Evolutionary conservation across 2,113 vertebrate genomes (phyloP).

Genomic region (Notothenia rossii): DNA sequence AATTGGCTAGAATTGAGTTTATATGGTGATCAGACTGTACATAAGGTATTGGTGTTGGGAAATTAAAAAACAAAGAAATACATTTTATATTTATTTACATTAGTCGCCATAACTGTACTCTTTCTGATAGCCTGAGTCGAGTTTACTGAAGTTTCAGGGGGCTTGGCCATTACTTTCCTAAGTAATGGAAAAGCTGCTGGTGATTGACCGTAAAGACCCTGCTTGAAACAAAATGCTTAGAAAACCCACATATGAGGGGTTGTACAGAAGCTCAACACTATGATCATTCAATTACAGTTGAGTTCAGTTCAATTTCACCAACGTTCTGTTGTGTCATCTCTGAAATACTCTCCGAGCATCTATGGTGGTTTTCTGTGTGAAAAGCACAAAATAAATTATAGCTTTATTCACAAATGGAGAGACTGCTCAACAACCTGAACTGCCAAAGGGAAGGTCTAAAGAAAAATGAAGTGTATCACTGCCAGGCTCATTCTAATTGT

Average conservation of each 20-base stretch:
- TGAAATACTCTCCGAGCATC: background rate
- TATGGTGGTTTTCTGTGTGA: conserved; percentile 7
- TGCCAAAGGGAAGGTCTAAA: conserved; percentile 25
- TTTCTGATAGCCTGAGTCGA: background rate
- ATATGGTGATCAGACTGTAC: background rate
- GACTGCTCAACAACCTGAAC: conserved; percentile 7
- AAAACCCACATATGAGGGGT: conserved; percentile 9
- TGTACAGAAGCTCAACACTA: conserved; percentile 1
- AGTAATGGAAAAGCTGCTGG: conserved; percentile 2
- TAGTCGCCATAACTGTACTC: too few relatives aligned
- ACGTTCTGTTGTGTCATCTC: background rate
- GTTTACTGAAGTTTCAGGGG: background rate
- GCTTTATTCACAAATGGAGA: conserved; percentile 17
- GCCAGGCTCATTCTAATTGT: conserved; percentile 27
- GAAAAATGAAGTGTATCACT: conserved; percentile 31
- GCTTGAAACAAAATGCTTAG: background rate
- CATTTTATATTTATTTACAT: too few relatives aligned
- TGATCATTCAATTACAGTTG: conserved; percentile 15
- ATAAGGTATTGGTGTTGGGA: background rate
- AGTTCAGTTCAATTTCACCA: conserved; percentile 11
- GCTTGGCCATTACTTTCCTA: background rate
- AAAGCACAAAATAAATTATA: conserved; percentile 11
- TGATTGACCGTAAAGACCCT: background rate
- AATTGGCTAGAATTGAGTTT: background rate
- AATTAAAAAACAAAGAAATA: background rate